Evolutionary conservation across 2,113 vertebrate species (phyloP).

Genomic region (Synchiropus splendidus): DNA sequence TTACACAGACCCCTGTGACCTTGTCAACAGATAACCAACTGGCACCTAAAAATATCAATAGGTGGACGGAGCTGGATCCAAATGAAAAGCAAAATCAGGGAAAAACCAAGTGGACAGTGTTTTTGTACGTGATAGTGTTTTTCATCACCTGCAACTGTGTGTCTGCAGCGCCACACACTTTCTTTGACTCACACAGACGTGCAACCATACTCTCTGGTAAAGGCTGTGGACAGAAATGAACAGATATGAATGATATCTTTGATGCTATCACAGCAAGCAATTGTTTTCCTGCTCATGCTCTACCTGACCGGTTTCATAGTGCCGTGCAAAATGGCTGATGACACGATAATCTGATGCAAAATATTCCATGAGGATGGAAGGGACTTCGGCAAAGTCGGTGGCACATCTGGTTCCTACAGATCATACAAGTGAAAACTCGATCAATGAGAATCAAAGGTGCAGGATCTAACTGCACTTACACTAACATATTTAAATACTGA

Average conservation of each 20-base stretch:
- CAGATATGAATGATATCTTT: not conserved
- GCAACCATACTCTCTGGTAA: slow-evolving; percentile 87
- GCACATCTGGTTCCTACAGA: slow-evolving; percentile 87
- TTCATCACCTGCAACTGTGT: slow-evolving; percentile 86
- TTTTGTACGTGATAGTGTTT: too few species aligned
- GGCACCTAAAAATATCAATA: too few species aligned
- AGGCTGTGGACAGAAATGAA: slow-evolving; percentile 59
- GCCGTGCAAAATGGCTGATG: slow-evolving; percentile 88
- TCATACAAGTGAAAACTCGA: slow-evolving; percentile 17
- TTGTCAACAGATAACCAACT: too few species aligned
- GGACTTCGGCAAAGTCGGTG: slow-evolving; percentile 96
- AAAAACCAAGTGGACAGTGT: too few species aligned
- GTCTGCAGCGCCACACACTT: slow-evolving; percentile 89
- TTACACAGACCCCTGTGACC: too few species aligned
- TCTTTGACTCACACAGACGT: slow-evolving; percentile 92
- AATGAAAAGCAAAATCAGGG: too few species aligned
- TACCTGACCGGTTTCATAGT: slow-evolving; percentile 96
- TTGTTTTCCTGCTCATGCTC: not conserved
- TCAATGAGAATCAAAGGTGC: too few species aligned
- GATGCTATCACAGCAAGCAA: not conserved
- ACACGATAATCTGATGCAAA: slow-evolving; percentile 94
- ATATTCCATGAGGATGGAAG: slow-evolving; percentile 96
- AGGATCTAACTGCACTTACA: too few species aligned
- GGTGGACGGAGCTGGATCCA: too few species aligned
- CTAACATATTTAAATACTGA: too few species aligned